These are phyloP conservation scores for Catostomus latipinnis DNA, from an alignment of 2,797 vertebrate species.

Conservation along the genomic window DNA sequence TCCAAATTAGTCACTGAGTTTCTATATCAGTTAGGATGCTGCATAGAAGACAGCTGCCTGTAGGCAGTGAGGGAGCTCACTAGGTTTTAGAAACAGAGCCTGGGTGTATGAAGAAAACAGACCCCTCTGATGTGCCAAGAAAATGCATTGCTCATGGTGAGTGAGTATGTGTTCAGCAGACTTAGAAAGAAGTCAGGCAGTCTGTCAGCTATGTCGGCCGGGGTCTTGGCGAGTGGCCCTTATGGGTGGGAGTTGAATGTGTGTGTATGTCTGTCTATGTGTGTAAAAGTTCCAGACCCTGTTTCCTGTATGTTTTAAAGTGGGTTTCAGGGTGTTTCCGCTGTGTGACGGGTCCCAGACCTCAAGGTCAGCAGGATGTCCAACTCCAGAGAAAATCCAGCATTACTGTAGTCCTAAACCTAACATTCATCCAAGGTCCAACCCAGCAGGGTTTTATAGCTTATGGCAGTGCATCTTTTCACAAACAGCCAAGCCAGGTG, in stretches of 20 bases:
- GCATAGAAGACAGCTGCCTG: no score
- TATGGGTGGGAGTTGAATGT: not conserved
- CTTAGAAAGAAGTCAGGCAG: conserved; percentile 18
- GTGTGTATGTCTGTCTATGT: not conserved
- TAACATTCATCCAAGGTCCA: conserved; percentile 21
- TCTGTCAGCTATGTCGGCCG: conserved; percentile 26
- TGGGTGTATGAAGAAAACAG: conserved; percentile 39
- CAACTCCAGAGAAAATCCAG: conserved; percentile 36
- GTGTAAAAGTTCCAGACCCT: conserved; percentile 24
- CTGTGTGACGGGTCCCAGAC: conserved; percentile 74
- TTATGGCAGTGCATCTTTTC: conserved; percentile 34
- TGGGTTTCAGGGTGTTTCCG: conserved; percentile 72
- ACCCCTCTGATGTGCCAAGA: conserved; percentile 52
- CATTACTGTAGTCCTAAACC: conserved; percentile 10
- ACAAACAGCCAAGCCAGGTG: conserved; percentile 41
- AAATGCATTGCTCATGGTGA: conserved; percentile 42
- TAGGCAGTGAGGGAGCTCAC: no score
- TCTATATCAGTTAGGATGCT: no score
- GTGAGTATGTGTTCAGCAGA: conserved; percentile 5
- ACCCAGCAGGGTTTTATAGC: conserved; percentile 9
- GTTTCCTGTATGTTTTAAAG: conserved; percentile 39
- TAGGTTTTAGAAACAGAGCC: no score
- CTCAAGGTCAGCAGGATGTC: conserved; percentile 66
- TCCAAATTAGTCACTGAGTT: no score
- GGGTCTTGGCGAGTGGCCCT: conserved; percentile 12